Base-by-base conservation (phyloP, 2,797 vertebrate genomes). In the Gallirallus australis region DNA sequence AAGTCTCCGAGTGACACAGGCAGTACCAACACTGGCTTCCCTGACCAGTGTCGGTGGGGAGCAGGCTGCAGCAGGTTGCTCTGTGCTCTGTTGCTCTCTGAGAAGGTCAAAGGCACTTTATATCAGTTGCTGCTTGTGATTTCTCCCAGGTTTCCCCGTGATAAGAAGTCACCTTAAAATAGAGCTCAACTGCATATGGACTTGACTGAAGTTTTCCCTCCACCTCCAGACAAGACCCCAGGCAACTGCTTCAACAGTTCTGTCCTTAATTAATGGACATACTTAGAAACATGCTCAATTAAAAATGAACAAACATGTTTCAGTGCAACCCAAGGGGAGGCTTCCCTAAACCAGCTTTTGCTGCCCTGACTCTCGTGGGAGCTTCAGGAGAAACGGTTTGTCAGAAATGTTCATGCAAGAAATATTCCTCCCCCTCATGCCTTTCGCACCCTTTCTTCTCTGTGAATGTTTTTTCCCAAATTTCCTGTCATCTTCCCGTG, bases 11-110 rank as follows among this genome's bases (percentile, higher is more conserved):
- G 31, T n/a, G 37, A 6, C 20, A 2, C 0, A 15, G 15, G 27
- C 53, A 60, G 31, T 5, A 20, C 7, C 37, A 15, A 1, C 3
- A 8, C 35, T 56, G 63, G 18, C 24, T 60, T 69, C 33, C 56
- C 11, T 45, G 15, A 0, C 5, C 31, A 25, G 3, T 0, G 0
- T 2, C 0, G 6, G 13, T 17, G 60, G 57, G 28, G 28, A 82
- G 42, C 19, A 56, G 66, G 25, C 47, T 68, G 31, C 9, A 5
- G 28, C 14, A 35, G n/a, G 52, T 14, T 0, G 0, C 50, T 42
- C 8, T 12, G 1, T 56, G 35, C 28, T 53, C 39, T 2, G 2
- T 4, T 28, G 12, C 30, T 53, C 69, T 52, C 33, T 6, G 37
- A 61, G 33, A 21, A 45, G 15, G 63, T 13, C 45, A 78, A 68